A percentile compares a stretch with the other conserved stretches of the same genome.
These are phyloP conservation scores for Anthoscopus minutus DNA, from an alignment of 2,113 vertebrate genomes.

Conservation along the genomic window DNA sequence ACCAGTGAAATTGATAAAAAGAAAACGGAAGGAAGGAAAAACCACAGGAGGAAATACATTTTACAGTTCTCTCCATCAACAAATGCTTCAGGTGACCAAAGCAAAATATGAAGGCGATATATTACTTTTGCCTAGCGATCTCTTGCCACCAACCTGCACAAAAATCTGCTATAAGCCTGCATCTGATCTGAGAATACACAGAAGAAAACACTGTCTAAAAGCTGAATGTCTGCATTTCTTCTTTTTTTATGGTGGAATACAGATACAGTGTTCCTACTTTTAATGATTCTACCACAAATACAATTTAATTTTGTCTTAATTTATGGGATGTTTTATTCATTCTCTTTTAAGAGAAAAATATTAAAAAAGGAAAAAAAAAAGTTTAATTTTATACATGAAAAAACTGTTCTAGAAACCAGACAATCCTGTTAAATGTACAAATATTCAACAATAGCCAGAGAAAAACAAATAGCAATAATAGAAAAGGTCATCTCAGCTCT, in stretches of 20 bases:
- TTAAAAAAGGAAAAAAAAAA: too few species aligned
- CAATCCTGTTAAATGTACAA: background rate
- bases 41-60: background rate
- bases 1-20: background rate
- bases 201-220: background rate
- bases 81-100: background rate
- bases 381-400: background rate
- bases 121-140: background rate
- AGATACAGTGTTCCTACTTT: background rate
- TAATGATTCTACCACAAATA: background rate
- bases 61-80: background rate
- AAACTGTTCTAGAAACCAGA: background rate
- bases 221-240: background rate
- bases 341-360: background rate
- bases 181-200: background rate
- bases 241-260: background rate
- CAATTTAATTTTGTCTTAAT: background rate
- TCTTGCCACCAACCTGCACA: background rate
- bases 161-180: background rate
- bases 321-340: background rate
- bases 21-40: background rate
- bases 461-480: background rate
- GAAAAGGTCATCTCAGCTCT: constrained; percentile 1
- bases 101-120: background rate
- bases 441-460: background rate